A percentile compares a stretch with the other conserved stretches of the same genome.
Conservation (phyloP, 1,140 invertebrate species). For the Leptonema lineaticorne region DNA sequence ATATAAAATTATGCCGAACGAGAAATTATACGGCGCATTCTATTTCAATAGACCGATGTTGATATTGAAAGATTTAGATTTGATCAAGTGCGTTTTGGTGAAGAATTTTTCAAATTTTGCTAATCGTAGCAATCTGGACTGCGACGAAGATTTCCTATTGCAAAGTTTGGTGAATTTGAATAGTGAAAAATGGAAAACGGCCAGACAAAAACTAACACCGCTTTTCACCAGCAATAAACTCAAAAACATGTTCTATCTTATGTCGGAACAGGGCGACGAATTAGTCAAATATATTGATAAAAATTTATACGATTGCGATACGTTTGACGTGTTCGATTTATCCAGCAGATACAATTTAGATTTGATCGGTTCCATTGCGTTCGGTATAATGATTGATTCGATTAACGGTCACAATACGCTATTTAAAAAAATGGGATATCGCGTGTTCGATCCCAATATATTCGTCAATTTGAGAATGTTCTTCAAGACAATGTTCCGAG, state of each 20-base stretch:
- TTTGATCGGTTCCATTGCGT: constrained; percentile 60
- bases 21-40: constrained; percentile 50
- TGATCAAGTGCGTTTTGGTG: constrained; percentile 57
- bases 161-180: constrained; percentile 29
- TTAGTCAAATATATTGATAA: constrained; percentile 42
- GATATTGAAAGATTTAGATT: constrained; percentile 55
- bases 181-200: constrained; percentile 55
- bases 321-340: constrained; percentile 48
- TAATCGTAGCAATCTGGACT: constrained; percentile 45
- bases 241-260: constrained; percentile 49
- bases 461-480: background rate
- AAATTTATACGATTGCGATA: background rate
- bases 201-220: constrained; percentile 47
- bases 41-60: constrained; percentile 50
- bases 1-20: constrained; percentile 42
- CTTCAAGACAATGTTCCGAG: background rate
- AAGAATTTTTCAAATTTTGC: constrained; percentile 59
- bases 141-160: constrained; percentile 50
- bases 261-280: constrained; percentile 44
- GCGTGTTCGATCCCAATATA: constrained; percentile 33
- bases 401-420: constrained; percentile 50
- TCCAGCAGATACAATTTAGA: constrained; percentile 60
- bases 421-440: constrained; percentile 49
- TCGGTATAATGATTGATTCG: constrained; percentile 57
- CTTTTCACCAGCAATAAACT: constrained; percentile 50